Conservation (phyloP, 2,888 invertebrate genomes). For the Drosophila leonis region DNA sequence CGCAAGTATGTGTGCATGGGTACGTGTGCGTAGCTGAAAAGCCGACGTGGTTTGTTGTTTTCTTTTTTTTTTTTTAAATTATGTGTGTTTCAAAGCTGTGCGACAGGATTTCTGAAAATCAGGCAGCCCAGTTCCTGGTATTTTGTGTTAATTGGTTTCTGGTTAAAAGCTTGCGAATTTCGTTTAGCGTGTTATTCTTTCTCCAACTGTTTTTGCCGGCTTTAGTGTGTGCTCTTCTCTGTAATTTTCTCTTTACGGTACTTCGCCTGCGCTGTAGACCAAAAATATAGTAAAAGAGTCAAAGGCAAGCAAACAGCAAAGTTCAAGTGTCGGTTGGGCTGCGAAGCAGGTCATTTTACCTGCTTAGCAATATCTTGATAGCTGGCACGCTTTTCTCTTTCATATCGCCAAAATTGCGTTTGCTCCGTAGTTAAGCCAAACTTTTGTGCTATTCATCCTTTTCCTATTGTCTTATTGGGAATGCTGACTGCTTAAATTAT, state of each 20-base stretch:
- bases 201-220: constrained; percentile 58
- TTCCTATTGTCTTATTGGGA: constrained; percentile 1
- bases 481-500: constrained; percentile 50
- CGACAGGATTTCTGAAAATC: not conserved
- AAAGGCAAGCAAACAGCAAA: constrained; percentile 25
- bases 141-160: constrained; percentile 13
- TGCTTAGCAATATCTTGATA: constrained; percentile 46
- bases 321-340: constrained; percentile 70
- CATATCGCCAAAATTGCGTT: constrained; percentile 77
- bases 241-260: constrained; percentile 35
- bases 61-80: not conserved
- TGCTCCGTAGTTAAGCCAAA: constrained; percentile 68
- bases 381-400: constrained; percentile 31
- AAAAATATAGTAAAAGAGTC: constrained; percentile 38
- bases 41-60: constrained; percentile 13
- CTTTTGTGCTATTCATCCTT: not conserved
- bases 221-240: constrained; percentile 30
- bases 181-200: constrained; percentile 12
- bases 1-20: constrained; percentile 12
- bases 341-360: constrained; percentile 35
- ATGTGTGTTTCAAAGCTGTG: constrained; percentile 1
- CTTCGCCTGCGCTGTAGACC: constrained; percentile 62
- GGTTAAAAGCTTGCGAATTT: constrained; percentile 8
- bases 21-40: constrained; percentile 5
- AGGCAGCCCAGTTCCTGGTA: not conserved